These are phyloP conservation scores for Tetramorium bicarinatum DNA, from an alignment of 2,888 invertebrate species.

Conservation along the genomic window DNA sequence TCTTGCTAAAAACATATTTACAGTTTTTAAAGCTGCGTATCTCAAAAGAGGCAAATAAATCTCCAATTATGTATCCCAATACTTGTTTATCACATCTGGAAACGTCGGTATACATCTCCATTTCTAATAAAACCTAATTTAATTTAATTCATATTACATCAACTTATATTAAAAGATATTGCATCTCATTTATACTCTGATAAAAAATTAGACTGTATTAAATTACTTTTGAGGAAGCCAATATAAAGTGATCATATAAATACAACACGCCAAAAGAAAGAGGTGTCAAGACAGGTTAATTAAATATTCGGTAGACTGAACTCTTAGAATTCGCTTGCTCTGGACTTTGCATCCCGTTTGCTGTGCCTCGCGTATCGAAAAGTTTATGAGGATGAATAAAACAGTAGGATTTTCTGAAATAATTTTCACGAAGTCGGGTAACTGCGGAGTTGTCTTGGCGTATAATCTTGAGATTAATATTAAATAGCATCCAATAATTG, in stretches of 20 bases:
- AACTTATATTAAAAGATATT: neutral
- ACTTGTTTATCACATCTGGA: neutral
- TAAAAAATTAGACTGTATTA: neutral
- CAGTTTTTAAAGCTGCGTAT: neutral
- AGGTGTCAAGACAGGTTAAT: constrained; percentile 48
- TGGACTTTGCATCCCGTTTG: constrained; percentile 43
- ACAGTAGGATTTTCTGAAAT: constrained; percentile 66
- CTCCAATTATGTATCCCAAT: neutral
- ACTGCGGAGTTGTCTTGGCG: constrained; percentile 20
- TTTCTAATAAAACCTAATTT: constrained; percentile 16
- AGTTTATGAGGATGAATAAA: constrained; percentile 64
- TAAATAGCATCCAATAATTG: constrained; percentile 51
- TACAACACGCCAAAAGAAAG: neutral
- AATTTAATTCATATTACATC: neutral
- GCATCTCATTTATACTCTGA: neutral
- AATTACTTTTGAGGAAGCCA: neutral
- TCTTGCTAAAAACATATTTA: constrained; percentile 15
- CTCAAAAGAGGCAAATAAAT: neutral
- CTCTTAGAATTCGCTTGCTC: constrained; percentile 44
- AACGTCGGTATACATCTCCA: no score
- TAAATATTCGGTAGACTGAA: constrained; percentile 41
- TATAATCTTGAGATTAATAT: constrained; percentile 66
- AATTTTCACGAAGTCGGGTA: constrained; percentile 38
- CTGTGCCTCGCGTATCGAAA: constrained; percentile 55
- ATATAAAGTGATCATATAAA: neutral